Evolutionary conservation across 2,113 vertebrate species (phyloP), one percentile per base, ranked within the genome.

Genomic region (Cnemophilus loriae): DNA sequence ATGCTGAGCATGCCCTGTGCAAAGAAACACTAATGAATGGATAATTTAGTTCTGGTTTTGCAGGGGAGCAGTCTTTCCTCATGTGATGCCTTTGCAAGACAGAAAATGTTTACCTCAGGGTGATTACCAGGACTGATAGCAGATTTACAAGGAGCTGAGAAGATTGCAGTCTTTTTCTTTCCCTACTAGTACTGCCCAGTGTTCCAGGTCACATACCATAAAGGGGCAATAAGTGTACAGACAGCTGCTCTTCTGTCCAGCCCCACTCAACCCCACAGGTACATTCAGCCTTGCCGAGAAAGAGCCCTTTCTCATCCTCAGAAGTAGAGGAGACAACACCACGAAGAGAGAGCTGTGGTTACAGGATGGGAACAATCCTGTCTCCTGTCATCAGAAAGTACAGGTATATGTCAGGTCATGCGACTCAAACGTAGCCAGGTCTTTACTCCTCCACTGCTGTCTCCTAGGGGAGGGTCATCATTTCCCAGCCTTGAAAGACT

Each of bases 141-240:
- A 18, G 39, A 37, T 59, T 84, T 69, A n/a, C 13, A 19, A 73
- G 23, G 13, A 63, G 1, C 12, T 65, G 23, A 82, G 21, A 78
- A 74, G n/a, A 61, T 5, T 74, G 27, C 16, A 56, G 21, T 35
- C 3, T 57, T 60, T 80, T 78, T 56, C 42, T 60, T 39, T 35
- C 9, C 17, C 10, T 44, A 1, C 10, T 46, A 14, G 9, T 0
- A 0, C 18, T 92, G 47, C 23, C 9, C 20, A n/a, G 16, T 46
- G 28, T 41, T 79, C 26, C 28, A 52, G 39, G 19, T 59, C 33
- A 27, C 20, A 14, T 16, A 10, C 19, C 27, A 1, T 26, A 50
- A 50, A 1, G 2, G 6, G 9, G 10, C 24, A 47, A 35, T 19
- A 69, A 35, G 18, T 21, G 5, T 24, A 22, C 19, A 56, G 55